Base-by-base conservation (phyloP, 2,888 invertebrate species). In the Dione vanillae region DNA sequence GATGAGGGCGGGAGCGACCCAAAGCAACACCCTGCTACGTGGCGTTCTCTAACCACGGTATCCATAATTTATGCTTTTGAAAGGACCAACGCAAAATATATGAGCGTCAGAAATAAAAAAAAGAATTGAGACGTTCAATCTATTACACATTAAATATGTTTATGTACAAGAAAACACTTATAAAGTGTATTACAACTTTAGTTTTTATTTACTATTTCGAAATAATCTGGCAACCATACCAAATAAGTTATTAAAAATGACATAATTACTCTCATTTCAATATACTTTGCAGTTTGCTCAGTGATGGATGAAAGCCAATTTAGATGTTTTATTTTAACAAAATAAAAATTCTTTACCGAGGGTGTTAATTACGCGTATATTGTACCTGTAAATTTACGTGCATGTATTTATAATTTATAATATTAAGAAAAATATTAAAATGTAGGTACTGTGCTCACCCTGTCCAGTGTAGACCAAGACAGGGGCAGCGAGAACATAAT, bases 61-160 rank as follows among this genome's bases (percentile, higher is more conserved):
- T 92, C 90, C 91, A 91, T 92, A 91, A 92, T 92, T 92, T 91
- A 92, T 91, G 86, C 87, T 84, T 83, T 87, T 83, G 86, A 87
- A 85, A 84, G 85, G 90, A 91, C 90, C 85, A 16, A 83, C 88
- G 85, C 89, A 90, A 90, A 91, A 92, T 92, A 92, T 89, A 91
- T 89, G 90, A 88, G 85, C 80, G 80, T 79, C 78, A 74, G 67
- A 47, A 83, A 84, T 82, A 80, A 82, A 82, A 82, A 82, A 87
- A 82, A 81, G 88, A 75, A 87, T 85, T 83, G 83, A 82, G 87
- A 86, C 84, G 82, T 83, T 82, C 78, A 78, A 54, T 37, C 51
- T 43, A 45, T 41, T 59, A 54, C 27, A 71, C 27, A 67, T 40
- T 61, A 47, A 54, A 40, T 51, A 65, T 41, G 56, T 45, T 11